Conservation (phyloP, 2,797 vertebrate genomes). For the Spatula versicolor region DNA sequence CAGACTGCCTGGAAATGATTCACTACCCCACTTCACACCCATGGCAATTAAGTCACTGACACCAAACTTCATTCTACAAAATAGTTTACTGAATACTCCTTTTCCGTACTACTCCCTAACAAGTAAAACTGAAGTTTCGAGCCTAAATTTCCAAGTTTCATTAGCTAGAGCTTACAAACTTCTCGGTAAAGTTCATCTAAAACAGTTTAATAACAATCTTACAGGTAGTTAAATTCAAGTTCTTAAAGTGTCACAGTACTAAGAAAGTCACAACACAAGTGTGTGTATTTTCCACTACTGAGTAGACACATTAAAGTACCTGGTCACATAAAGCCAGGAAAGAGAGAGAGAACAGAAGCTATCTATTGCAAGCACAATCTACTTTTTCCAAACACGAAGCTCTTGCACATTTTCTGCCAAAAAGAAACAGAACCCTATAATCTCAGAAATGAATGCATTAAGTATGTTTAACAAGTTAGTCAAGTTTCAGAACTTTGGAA, state of each 20-base stretch:
- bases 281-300: background rate
- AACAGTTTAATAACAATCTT: background rate
- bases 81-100: background rate
- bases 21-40: background rate
- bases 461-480: background rate
- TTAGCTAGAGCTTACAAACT: background rate
- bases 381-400: background rate
- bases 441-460: background rate
- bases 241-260: background rate
- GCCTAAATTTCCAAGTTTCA: background rate
- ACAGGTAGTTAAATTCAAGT: background rate
- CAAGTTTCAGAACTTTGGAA: background rate
- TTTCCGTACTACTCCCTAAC: background rate
- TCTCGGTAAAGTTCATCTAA: background rate
- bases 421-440: background rate
- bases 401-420: background rate
- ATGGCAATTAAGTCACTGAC: constrained; percentile 11
- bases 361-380: background rate
- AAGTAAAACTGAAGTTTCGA: background rate
- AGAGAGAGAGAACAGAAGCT: background rate
- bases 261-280: background rate
- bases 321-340: background rate
- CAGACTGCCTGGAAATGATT: constrained; percentile 28
- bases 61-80: background rate
- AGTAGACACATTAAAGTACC: background rate